Conservation (phyloP, 30 jellyfish, hydroid and myxozoan species). For the Cassiopea andromeda region DNA sequence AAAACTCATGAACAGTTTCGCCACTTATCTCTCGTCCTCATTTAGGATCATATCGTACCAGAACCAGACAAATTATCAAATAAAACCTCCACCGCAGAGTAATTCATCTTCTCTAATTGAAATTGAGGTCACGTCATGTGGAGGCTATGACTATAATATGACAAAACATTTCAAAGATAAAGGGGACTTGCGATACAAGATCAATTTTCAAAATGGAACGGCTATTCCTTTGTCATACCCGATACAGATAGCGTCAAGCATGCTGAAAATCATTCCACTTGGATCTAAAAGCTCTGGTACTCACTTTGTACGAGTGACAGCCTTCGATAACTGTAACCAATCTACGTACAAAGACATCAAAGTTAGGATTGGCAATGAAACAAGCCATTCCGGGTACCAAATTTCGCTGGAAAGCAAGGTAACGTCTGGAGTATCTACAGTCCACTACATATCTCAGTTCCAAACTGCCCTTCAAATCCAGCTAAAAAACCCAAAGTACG, state of each 20-base stretch:
- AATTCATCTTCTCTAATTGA: slow-evolving; percentile 28
- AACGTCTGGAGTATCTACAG: slow-evolving; percentile 9
- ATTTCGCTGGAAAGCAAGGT: slow-evolving; percentile 22
- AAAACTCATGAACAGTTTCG: slow-evolving; percentile 37
- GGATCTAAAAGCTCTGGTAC: slow-evolving; percentile 21
- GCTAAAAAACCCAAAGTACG: slow-evolving; percentile 6
- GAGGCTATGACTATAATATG: slow-evolving; percentile 53
- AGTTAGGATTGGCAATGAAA: slow-evolving; percentile 17
- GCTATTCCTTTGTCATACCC: slow-evolving; percentile 22
- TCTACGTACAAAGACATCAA: slow-evolving; percentile 21
- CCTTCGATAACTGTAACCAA: slow-evolving; percentile 62
- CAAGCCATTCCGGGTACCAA: slow-evolving; percentile 28
- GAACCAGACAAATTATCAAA: slow-evolving; percentile 30
- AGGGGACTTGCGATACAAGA: slow-evolving; percentile 17
- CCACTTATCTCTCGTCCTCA: slow-evolving; percentile 32
- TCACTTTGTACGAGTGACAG: slow-evolving; percentile 29
- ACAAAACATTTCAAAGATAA: slow-evolving; percentile 13
- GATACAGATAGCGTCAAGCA: slow-evolving; percentile 16
- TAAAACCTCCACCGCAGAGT: slow-evolving; percentile 48
- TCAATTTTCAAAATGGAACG: slow-evolving; percentile 19
- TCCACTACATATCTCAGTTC: slow-evolving; percentile 37
- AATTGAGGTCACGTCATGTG: slow-evolving; percentile 59
- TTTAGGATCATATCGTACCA: slow-evolving; percentile 36
- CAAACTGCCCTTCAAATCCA: slow-evolving; percentile 21
- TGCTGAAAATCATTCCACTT: slow-evolving; percentile 32